Conservation (phyloP, 2,797 vertebrate genomes). For the Limosa lapponica region DNA sequence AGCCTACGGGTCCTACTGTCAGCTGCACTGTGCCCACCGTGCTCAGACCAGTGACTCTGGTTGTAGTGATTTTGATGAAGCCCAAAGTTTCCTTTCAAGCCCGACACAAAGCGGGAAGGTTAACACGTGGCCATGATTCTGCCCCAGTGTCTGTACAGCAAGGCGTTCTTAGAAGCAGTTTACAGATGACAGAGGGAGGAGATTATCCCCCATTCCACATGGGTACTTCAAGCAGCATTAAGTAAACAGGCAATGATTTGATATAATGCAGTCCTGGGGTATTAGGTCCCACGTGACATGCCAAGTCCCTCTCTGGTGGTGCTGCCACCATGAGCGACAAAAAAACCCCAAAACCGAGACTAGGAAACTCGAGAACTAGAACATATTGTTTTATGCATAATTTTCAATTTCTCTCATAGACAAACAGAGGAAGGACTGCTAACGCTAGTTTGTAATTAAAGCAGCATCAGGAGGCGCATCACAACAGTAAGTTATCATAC, state of each 20-base stretch:
- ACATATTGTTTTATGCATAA: neutral
- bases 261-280: neutral
- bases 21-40: fast-evolving
- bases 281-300: neutral
- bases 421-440: neutral
- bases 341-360: neutral
- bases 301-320: neutral
- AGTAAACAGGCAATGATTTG: neutral
- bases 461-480: neutral
- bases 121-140: neutral
- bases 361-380: neutral
- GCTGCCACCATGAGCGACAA: neutral
- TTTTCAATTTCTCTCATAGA: neutral
- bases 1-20: neutral
- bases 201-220: neutral
- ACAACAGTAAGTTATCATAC: neutral
- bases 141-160: neutral
- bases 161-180: neutral
- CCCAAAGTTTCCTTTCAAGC: neutral
- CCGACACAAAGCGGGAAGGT: neutral
- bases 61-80: neutral
- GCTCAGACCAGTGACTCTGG: neutral
- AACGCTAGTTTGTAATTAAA: neutral
- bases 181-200: neutral
- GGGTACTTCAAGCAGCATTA: neutral